phyloP scores from a whole-genome alignment of 2,113 vertebrate species.

The Haplochromis burtoni region DNA sequence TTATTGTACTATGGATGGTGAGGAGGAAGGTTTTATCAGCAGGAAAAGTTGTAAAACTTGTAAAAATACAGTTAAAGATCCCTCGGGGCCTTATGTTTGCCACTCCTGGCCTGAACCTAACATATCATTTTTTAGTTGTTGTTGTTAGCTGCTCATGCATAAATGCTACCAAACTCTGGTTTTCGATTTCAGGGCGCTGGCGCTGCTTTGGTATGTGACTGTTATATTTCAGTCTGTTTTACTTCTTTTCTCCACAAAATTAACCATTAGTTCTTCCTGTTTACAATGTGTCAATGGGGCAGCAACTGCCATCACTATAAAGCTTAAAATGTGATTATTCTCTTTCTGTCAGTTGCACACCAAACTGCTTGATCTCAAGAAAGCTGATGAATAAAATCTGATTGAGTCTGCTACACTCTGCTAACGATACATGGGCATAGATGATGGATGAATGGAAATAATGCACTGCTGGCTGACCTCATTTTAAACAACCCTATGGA shows the following conservation, averaged over 20 bases:
- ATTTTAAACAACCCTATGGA: background rate
- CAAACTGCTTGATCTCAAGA: background rate
- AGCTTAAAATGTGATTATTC: background rate
- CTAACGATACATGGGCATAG: background rate
- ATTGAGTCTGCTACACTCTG: background rate
- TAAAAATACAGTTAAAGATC: background rate
- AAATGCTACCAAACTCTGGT: background rate
- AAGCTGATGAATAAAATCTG: background rate
- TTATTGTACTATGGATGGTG: background rate
- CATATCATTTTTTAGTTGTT: background rate
- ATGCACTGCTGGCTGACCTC: background rate
- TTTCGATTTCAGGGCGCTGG: background rate
- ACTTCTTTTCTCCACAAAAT: background rate
- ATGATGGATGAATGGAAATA: constrained; percentile 5
- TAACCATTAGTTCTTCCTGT: background rate
- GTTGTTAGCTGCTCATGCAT: background rate
- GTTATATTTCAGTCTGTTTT: background rate
- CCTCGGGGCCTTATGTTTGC: background rate
- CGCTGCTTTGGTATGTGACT: background rate
- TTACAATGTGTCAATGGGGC: background rate
- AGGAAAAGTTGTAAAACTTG: background rate
- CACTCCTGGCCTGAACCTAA: background rate
- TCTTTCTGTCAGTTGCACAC: background rate
- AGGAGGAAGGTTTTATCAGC: background rate
- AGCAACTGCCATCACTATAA: background rate